Evolutionary conservation across 2,797 vertebrate genomes (phyloP).

Genomic region (Anas flavirostris): DNA sequence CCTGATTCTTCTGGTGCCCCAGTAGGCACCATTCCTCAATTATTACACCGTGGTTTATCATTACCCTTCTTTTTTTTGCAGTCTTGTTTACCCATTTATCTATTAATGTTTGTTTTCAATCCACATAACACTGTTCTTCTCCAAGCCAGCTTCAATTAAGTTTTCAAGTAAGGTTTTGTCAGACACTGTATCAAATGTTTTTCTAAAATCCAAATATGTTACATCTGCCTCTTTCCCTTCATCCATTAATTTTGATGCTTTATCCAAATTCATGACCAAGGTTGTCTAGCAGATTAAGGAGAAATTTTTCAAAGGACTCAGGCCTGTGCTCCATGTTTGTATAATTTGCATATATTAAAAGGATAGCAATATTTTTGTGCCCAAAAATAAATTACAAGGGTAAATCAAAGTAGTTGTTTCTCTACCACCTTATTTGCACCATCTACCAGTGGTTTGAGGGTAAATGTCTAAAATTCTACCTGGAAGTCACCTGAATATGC

Average conservation of each 20-base stretch:
- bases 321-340: not conserved
- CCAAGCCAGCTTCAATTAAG: constrained; percentile 13
- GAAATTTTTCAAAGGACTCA: constrained; percentile 3
- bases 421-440: not conserved
- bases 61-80: not conserved
- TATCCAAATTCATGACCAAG: not conserved
- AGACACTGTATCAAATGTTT: constrained; percentile 14
- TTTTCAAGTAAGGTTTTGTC: constrained; percentile 33
- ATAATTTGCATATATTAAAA: constrained; percentile 12
- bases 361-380: not conserved
- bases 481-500: not conserved
- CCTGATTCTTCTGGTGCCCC: not conserved
- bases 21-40: not conserved
- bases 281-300: not conserved
- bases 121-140: not conserved
- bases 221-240: not conserved
- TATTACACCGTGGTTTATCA: not conserved
- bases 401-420: constrained; percentile 4
- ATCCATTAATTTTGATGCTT: not conserved
- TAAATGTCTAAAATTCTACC: not conserved
- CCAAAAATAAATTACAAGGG: not conserved
- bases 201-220: constrained; percentile 24
- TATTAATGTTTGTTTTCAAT: constrained; percentile 40
- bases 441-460: not conserved
- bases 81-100: constrained; percentile 34